Percentiles rank a stretch among this genome's conserved stretches.
Conservation (phyloP, 2,888 invertebrate species). For the Scrobipalpa atriplicella region DNA sequence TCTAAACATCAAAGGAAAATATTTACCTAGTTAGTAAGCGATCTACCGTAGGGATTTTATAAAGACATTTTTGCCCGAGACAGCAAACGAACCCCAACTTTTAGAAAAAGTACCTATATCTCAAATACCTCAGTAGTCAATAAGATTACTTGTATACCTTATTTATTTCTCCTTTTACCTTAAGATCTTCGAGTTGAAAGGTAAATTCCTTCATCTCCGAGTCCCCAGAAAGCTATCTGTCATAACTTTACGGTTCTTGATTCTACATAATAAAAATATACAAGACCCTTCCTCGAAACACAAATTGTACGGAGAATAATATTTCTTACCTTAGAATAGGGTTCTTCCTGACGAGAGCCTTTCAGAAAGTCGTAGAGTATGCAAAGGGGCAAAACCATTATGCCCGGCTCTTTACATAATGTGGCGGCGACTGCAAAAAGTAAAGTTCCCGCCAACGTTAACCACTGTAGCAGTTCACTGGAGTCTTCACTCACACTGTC, state of each 20-base stretch:
- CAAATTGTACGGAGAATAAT: constrained; percentile 29
- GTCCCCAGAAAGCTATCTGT: constrained; percentile 47
- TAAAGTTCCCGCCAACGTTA: constrained; percentile 84
- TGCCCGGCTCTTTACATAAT: constrained; percentile 97
- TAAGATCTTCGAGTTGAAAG: constrained; percentile 45
- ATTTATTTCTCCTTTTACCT: not conserved
- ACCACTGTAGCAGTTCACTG: constrained; percentile 73
- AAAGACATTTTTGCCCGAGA: not conserved
- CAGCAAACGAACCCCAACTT: not conserved
- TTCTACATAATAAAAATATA: constrained; percentile 43
- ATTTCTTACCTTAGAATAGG: constrained; percentile 81
- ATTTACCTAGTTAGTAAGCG: not conserved
- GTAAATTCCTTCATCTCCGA: constrained; percentile 50
- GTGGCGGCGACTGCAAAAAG: constrained; percentile 90
- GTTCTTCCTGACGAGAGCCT: constrained; percentile 75
- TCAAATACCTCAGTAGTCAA: not conserved
- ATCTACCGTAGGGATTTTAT: not conserved
- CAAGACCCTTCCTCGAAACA: constrained; percentile 35
- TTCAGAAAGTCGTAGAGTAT: constrained; percentile 92
- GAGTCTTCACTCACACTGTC: constrained; percentile 71
- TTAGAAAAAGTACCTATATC: no score
- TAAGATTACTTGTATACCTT: not conserved
- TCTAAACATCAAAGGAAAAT: not conserved
- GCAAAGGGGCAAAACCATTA: constrained; percentile 95
- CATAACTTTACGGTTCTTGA: constrained; percentile 52